phyloP scores from a whole-genome alignment of 2,888 invertebrate species.

The Brachyopa scutellaris region DNA sequence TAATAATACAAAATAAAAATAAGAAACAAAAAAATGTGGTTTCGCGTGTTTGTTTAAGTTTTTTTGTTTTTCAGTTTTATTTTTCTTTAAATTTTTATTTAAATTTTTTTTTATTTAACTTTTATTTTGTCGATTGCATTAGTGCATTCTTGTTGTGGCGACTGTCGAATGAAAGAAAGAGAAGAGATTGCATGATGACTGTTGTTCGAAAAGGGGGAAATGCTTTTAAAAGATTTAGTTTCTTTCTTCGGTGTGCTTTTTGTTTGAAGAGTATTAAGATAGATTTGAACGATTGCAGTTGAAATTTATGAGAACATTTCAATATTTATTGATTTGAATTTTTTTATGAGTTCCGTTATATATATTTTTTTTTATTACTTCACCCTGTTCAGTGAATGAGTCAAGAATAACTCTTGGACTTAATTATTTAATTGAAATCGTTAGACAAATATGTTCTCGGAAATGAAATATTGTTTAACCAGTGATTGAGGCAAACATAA shows the following conservation, averaged over 20 bases:
- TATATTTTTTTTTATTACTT: too few relatives aligned
- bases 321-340: conserved; percentile 21
- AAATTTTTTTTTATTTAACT: neutral
- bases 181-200: neutral
- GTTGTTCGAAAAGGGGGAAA: neutral
- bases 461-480: conserved; percentile 37
- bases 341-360: neutral
- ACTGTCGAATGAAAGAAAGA: neutral
- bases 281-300: conserved; percentile 38
- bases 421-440: conserved; percentile 65
- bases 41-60: conserved; percentile 32
- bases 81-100: neutral
- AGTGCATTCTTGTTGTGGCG: conserved; percentile 23
- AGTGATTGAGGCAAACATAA: neutral
- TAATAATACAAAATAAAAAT: conserved; percentile 10
- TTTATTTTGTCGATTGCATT: conserved; percentile 14
- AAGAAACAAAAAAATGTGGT: conserved; percentile 8
- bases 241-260: neutral
- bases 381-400: neutral
- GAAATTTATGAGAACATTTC: conserved; percentile 36
- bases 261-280: neutral
- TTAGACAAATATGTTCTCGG: conserved; percentile 64
- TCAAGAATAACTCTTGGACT: conserved; percentile 60
- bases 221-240: conserved; percentile 38
- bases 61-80: neutral